Percentiles rank a stretch among this genome's conserved stretches.
Conservation (phyloP, 2,888 invertebrate species). For the Sylvicola cinctus region DNA sequence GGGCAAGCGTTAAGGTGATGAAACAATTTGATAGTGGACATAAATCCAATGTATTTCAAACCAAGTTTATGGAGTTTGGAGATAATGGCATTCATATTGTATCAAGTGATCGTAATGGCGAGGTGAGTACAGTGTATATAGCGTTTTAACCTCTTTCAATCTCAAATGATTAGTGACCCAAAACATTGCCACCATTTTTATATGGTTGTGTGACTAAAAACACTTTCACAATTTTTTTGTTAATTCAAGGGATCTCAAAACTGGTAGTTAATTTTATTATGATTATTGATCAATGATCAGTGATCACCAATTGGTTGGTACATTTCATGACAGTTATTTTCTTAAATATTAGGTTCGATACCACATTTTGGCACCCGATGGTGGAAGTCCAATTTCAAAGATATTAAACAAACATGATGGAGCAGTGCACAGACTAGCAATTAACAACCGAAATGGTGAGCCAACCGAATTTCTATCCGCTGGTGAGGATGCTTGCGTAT, state of each 20-base stretch:
- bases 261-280: too few relatives aligned
- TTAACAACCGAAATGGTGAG: constrained; percentile 48
- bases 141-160: constrained; percentile 13
- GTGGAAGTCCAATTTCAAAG: neutral
- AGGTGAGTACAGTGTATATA: too few relatives aligned
- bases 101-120: constrained; percentile 77
- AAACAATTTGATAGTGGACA: constrained; percentile 63
- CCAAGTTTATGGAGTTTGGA: constrained; percentile 65
- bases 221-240: too few relatives aligned
- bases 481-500: constrained; percentile 72
- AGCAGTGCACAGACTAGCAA: constrained; percentile 69
- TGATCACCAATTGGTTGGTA: too few relatives aligned
- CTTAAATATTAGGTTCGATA: too few relatives aligned
- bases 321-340: too few relatives aligned
- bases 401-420: constrained; percentile 31
- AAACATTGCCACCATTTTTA: too few relatives aligned
- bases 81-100: constrained; percentile 60
- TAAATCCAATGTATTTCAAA: constrained; percentile 72
- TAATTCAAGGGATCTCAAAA: too few relatives aligned
- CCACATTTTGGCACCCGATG: neutral
- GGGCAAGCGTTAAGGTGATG: constrained; percentile 47
- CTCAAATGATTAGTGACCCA: too few relatives aligned
- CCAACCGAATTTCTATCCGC: constrained; percentile 65
- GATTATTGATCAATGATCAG: too few relatives aligned
- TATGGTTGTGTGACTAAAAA: too few relatives aligned